These are phyloP conservation scores for Pygmarrhopalites habei DNA, from an alignment of 1,140 invertebrate genomes.

Conservation along the genomic window DNA sequence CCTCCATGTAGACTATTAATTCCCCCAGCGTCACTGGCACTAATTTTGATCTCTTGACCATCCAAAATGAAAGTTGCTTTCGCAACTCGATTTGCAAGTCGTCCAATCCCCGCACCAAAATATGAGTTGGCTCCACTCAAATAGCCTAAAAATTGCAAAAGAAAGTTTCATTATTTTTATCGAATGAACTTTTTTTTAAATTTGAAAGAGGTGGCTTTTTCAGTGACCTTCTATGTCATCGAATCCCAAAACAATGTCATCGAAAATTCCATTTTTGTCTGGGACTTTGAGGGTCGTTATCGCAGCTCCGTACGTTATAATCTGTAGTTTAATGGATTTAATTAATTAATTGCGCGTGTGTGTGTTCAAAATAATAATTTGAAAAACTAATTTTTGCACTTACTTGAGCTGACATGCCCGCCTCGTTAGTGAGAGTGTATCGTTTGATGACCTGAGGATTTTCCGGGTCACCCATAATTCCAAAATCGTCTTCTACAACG, in stretches of 20 bases:
- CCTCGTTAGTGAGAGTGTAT: constrained; percentile 54
- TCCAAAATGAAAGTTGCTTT: constrained; percentile 62
- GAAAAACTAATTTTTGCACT: too few species aligned
- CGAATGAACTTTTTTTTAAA: too few species aligned
- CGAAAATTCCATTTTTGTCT: constrained; percentile 58
- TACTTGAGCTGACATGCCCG: constrained; percentile 51
- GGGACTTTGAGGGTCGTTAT: constrained; percentile 65
- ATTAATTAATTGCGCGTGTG: neutral
- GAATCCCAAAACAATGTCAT: constrained; percentile 70
- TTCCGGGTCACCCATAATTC: too few species aligned
- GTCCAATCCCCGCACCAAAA: constrained; percentile 79
- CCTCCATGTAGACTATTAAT: too few species aligned
- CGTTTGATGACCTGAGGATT: constrained; percentile 35
- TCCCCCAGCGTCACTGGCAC: constrained; percentile 56
- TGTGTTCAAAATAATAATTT: neutral
- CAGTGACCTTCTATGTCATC: constrained; percentile 61
- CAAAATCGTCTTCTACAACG: too few species aligned
- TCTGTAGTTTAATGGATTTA: constrained; percentile 39
- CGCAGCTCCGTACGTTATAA: constrained; percentile 69
- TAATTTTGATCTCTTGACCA: constrained; percentile 58
- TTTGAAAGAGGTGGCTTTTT: too few species aligned
- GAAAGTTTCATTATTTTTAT: too few species aligned
- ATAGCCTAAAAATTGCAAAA: constrained; percentile 52
- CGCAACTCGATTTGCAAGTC: constrained; percentile 78
- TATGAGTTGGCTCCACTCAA: constrained; percentile 57